Percentiles rank a stretch among this genome's conserved stretches.
These are phyloP conservation scores for Drosophila cracens DNA, from an alignment of 2,888 invertebrate species.

Conservation along the genomic window DNA sequence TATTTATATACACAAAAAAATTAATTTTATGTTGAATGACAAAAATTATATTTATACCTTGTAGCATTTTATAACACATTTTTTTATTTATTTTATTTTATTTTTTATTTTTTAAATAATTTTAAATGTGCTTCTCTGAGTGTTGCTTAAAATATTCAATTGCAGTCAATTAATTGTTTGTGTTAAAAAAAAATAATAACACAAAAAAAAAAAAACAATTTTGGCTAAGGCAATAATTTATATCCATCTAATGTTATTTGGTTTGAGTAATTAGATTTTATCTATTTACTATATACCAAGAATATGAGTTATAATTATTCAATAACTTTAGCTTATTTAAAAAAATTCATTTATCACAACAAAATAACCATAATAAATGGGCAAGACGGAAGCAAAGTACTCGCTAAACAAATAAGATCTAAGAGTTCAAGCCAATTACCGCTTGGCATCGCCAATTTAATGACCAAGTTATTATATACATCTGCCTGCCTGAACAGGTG, in stretches of 20 bases:
- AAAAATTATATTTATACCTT: not conserved
- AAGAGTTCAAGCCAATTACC: conserved; percentile 1
- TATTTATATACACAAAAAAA: not conserved
- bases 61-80: too few relatives aligned
- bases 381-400: conserved; percentile 7
- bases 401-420: not conserved
- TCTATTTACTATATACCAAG: not conserved
- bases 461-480: conserved; percentile 27
- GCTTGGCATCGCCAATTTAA: conserved; percentile 45
- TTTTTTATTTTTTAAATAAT: not conserved
- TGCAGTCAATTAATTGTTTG: not conserved
- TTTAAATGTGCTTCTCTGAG: not conserved
- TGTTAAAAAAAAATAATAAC: not conserved
- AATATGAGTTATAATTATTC: not conserved
- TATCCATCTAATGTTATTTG: not conserved
- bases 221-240: not conserved
- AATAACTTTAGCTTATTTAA: not conserved
- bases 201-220: not conserved
- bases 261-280: not conserved
- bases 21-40: not conserved
- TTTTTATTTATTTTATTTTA: not conserved
- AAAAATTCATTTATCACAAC: not conserved
- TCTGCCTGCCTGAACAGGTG: conserved; percentile 3
- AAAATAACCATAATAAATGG: not conserved
- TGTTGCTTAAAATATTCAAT: not conserved